Base-by-base conservation (phyloP, 2,797 vertebrate genomes). In the Antennarius maculatus region DNA sequence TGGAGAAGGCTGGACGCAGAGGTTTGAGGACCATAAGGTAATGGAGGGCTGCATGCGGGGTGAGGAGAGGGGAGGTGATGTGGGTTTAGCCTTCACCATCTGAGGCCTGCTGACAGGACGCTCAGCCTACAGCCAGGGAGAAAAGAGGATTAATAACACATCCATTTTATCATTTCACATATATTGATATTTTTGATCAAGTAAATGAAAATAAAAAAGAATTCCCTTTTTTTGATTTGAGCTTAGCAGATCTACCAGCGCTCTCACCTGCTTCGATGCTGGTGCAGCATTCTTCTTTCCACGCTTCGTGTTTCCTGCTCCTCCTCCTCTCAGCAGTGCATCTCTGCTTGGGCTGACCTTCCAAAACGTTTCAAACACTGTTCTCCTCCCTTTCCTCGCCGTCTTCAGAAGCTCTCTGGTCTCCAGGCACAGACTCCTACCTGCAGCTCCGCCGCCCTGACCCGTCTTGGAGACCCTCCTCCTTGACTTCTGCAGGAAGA, bases 391-490 rank as follows among this genome's bases (percentile, higher is more conserved):
- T 1, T 59, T 73, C 59, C 53, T 71, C 14, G 54, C 9, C 2
- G 69, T 15, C 50, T 48, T 77, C 41, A 81, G 61, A n/a, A 60
- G 7, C 37, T 86, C 67, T 74, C 88, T 81, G 3, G 70, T 68
- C 69, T 76, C 87, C 63, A 89, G 54, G 65, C 23, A 54, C 62
- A 90, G 10, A 54, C 39, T 83, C 69, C 86, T 87, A 43, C 92
- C 92, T 0, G 76, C 84, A 7, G 79, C 68, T 23, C 88, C 89
- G 49, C 89, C 92, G 0, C 88, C 93, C 80, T 77, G 77, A 47
- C 87, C 91, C 1, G 42, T 75, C 71, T 69, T 82, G 29, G 39
- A 42, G 0, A 5, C 18, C n/a, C 39, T 71, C 51, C 11, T 14
- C 2, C 81, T 46, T 29, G 57, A 81, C 65, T 75, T 77, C 31